Percentiles rank a stretch among this genome's conserved stretches.
phyloP scores from a whole-genome alignment of 2,888 invertebrate species.

The Himalopsyche tibetana region DNA sequence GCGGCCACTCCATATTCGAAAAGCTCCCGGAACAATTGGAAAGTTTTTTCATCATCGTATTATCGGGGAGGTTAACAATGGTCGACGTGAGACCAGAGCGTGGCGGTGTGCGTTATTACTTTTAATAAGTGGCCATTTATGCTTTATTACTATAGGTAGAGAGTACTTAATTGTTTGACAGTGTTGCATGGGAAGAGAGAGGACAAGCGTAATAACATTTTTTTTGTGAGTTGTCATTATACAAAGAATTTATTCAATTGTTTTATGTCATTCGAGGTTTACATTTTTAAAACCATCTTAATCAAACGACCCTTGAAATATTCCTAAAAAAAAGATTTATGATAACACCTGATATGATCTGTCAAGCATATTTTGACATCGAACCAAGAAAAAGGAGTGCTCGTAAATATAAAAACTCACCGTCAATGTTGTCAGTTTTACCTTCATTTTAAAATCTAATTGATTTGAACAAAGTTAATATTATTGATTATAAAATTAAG shows the following conservation, averaged over 20 bases:
- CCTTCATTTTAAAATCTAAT: too few species aligned
- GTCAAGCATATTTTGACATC: too few species aligned
- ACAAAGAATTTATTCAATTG: neutral
- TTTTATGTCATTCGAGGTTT: neutral
- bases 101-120: slow-evolving; percentile 25
- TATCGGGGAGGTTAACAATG: neutral
- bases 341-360: too few species aligned
- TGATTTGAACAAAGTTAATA: too few species aligned
- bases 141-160: neutral
- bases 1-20: slow-evolving; percentile 40
- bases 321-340: neutral
- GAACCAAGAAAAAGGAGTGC: too few species aligned
- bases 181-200: neutral
- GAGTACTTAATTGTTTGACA: neutral
- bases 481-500: too few species aligned
- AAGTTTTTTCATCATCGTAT: neutral
- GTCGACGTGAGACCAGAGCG: slow-evolving; percentile 15
- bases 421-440: too few species aligned
- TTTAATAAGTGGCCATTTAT: slow-evolving; percentile 50
- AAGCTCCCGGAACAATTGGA: neutral
- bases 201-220: neutral
- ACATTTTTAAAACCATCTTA: neutral
- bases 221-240: neutral
- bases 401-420: too few species aligned
- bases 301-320: neutral